Evolutionary conservation across 2,797 vertebrate genomes (phyloP).

Genomic region (Hemibagrus guttatus): DNA sequence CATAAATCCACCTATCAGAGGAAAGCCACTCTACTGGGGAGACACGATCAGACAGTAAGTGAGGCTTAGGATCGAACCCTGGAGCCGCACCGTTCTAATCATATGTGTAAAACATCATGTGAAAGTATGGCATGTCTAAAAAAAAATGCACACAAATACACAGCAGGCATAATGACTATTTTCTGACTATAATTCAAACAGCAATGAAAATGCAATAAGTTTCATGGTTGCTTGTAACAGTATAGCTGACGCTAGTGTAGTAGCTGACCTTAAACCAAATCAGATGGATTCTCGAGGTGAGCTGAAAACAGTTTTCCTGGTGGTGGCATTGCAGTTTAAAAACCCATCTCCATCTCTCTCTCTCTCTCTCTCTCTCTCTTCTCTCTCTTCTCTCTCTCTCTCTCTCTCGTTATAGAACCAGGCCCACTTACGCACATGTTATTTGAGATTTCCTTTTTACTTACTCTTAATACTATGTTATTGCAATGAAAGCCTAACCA

Average conservation of each 20-base stretch:
- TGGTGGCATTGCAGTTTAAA: constrained; percentile 23
- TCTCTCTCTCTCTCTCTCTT: constrained; percentile 2
- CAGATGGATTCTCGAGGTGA: not conserved
- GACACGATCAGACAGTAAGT: not conserved
- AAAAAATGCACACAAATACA: not conserved
- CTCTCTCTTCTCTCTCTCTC: not conserved
- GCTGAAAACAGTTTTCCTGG: not conserved
- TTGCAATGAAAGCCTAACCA: constrained; percentile 9
- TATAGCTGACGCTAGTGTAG: not conserved
- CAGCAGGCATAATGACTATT: not conserved
- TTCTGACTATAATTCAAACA: not conserved
- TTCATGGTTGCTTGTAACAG: not conserved
- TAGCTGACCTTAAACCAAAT: not conserved
- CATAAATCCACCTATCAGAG: not conserved
- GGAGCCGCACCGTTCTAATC: not conserved
- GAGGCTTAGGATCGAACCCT: not conserved
- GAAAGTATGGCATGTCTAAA: not conserved
- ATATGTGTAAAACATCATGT: too few relatives aligned
- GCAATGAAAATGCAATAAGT: not conserved
- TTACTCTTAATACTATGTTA: constrained; percentile 4
- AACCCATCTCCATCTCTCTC: not conserved
- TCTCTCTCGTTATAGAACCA: not conserved
- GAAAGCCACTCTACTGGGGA: not conserved
- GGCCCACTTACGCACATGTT: not conserved
- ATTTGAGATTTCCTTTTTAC: not conserved